These are phyloP conservation scores for Drosophila greeni DNA, from an alignment of 2,888 invertebrate species.

Conservation along the genomic window DNA sequence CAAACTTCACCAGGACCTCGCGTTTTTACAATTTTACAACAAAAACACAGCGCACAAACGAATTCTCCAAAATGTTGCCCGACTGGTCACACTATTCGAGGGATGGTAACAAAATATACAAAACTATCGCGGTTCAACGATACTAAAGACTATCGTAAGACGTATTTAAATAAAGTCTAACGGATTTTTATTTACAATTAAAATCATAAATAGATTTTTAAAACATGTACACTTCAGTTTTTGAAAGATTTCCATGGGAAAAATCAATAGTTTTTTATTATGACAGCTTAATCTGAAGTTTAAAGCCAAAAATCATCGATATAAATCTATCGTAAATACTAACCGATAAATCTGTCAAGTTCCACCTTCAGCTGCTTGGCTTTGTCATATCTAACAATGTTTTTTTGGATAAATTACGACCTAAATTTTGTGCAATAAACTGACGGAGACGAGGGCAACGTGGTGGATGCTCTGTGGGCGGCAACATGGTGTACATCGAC, in stretches of 20 bases:
- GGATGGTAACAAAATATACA: not conserved
- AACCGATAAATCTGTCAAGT: not conserved
- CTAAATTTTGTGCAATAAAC: constrained; percentile 4
- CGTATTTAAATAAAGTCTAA: too few species aligned
- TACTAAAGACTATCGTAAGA: not conserved
- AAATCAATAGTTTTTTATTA: too few species aligned
- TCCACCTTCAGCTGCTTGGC: not conserved
- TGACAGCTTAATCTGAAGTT: not conserved
- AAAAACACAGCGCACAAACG: not conserved
- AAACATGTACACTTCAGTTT: too few species aligned
- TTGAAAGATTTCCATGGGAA: too few species aligned
- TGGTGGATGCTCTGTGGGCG: constrained; percentile 5
- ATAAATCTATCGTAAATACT: not conserved
- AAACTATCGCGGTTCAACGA: not conserved
- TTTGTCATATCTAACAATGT: constrained; percentile 4
- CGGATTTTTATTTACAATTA: too few species aligned
- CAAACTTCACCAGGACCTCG: constrained; percentile 8
- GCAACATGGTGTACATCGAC: constrained; percentile 65
- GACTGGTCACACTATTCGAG: constrained; percentile 5
- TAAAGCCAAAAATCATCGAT: too few species aligned
- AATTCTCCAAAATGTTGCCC: constrained; percentile 5
- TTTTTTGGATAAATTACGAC: not conserved
- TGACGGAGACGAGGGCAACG: not conserved
- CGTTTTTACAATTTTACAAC: constrained; percentile 24
- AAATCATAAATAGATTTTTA: too few species aligned